Percentiles rank a stretch among this genome's conserved stretches.
Evolutionary conservation across 2,888 invertebrate species (phyloP).

Genomic region (Apantesis nais): DNA sequence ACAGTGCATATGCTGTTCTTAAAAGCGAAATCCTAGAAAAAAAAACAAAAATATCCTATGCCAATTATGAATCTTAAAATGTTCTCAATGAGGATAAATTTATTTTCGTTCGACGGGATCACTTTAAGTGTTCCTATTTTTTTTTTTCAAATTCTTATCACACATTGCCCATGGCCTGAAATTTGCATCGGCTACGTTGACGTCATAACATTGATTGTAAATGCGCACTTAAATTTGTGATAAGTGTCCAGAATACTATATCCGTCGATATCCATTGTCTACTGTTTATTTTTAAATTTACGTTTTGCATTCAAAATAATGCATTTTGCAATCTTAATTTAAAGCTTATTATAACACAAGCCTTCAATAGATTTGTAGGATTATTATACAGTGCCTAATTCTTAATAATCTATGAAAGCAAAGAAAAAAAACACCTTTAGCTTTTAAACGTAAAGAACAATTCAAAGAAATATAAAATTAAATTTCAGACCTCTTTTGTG

Average conservation of each 20-base stretch:
- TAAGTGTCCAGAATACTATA: conserved; percentile 36
- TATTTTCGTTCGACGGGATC: too few relatives aligned
- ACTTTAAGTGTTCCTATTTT: background rate
- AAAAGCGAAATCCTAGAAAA: background rate
- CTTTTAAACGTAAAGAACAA: too few relatives aligned
- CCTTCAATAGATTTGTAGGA: too few relatives aligned
- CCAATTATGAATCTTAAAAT: background rate
- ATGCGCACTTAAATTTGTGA: conserved; percentile 55
- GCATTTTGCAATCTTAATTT: conserved; percentile 4
- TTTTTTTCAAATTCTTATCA: conserved; percentile 23
- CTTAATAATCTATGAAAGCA: too few relatives aligned
- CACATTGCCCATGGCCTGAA: conserved; percentile 42
- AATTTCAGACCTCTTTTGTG: too few relatives aligned
- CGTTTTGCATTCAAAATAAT: conserved; percentile 12
- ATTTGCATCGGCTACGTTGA: conserved; percentile 43
- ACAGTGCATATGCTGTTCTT: background rate
- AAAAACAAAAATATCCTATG: background rate
- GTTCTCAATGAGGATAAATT: background rate
- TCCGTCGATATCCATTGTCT: conserved; percentile 34
- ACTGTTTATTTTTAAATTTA: conserved; percentile 8
- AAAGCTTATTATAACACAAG: background rate
- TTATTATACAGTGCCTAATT: too few relatives aligned
- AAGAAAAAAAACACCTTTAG: too few relatives aligned
- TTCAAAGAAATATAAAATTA: too few relatives aligned
- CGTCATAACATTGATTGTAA: conserved; percentile 75